Evolutionary conservation across 2,888 invertebrate species (phyloP), one percentile per base, ranked within the genome.

Genomic region (Cryptosula pallasiana): DNA sequence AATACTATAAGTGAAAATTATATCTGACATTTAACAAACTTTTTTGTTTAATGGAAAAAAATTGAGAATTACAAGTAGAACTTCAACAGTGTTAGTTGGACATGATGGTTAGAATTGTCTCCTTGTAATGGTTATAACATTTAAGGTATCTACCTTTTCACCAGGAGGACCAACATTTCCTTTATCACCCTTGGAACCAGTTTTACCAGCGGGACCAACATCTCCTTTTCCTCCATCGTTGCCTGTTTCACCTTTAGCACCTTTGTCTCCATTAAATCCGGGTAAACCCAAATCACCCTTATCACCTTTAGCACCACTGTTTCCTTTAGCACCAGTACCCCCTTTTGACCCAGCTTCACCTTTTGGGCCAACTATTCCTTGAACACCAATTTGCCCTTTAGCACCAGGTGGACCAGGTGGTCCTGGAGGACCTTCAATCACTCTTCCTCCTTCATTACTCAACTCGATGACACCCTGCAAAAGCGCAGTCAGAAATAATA

Each of bases 381-480:
- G 20, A 32, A 5, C 27, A 27, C 63, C 63, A 13, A 27, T 13
- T 29, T 63, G 3, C 13, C 63, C 63, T 32, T 27, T 27, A 29
- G 32, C 3, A 32, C 63, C 63, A 13, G 63, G 63, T 25, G 20
- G 29, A 32, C 63, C 63, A 27, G 63, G 63, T 13, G 63, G 63
- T 3, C 63, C 63, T 3, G 63, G 63, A 29, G 63, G 63, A 27
- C 63, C 63, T 5, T 29, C 32, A 27, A 63, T 32, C 3, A 63
- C 32, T 63, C 32, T 32, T 63, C 27, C 27, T 5, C 32, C 29
- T 9, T 27, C 32, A 2, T n/a, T 32, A 13, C 13, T 34, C 29
- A 63, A 16, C 27, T 63, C 63, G 9, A 63, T 27, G n/a, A 63
- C 32, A 63, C 63, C 63, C 63, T 63, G 32, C 57, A 57, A 63